These are phyloP conservation scores for Agrilus cyanescens DNA, from an alignment of 2,888 invertebrate genomes.

Conservation along the genomic window DNA sequence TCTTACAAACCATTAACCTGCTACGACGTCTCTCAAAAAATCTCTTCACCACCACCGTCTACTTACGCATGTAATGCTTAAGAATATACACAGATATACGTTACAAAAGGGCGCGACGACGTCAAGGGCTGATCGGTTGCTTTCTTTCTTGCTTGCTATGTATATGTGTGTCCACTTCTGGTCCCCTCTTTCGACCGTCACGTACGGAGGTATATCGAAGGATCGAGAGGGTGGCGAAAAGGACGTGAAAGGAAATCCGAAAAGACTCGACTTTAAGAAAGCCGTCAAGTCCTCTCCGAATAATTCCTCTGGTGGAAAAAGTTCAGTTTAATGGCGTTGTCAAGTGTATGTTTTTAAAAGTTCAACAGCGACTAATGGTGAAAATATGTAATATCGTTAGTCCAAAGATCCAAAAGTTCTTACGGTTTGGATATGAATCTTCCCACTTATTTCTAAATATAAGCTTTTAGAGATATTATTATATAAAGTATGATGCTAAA, in stretches of 20 bases:
- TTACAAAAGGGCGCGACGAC: no score
- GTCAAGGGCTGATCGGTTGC: no score
- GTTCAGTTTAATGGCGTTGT: not conserved
- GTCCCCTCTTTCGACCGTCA: not conserved
- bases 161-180: no score
- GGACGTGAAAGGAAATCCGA: not conserved
- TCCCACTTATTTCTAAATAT: no score
- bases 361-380: not conserved
- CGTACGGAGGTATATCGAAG: constrained; percentile 1
- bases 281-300: not conserved
- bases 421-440: no score
- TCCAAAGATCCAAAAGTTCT: no score
- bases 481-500: no score
- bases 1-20: not conserved
- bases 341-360: not conserved
- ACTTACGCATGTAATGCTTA: not conserved
- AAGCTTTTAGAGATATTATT: no score
- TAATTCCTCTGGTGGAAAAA: not conserved
- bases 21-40: not conserved
- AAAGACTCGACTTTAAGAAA: not conserved
- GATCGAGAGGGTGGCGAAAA: not conserved
- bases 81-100: no score
- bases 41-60: not conserved
- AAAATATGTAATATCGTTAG: no score
- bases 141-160: no score